A percentile compares a stretch with the other conserved stretches of the same genome.
These are phyloP conservation scores for Lysandra coridon DNA, from an alignment of 2,888 invertebrate genomes.

Conservation along the genomic window DNA sequence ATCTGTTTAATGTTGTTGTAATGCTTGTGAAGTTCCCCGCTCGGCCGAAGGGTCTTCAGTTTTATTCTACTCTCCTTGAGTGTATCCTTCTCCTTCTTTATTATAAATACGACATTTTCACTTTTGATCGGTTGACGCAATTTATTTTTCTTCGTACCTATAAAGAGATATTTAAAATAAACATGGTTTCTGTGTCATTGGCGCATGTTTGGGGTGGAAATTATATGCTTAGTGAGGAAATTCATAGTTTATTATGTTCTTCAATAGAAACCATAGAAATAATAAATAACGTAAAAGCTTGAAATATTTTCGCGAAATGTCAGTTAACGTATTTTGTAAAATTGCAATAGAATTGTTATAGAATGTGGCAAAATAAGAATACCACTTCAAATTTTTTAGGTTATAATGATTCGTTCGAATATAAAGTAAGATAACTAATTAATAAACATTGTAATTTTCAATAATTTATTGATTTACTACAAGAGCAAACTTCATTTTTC, in stretches of 20 bases:
- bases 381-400: neutral
- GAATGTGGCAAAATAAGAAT: neutral
- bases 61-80: conserved; percentile 36
- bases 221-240: neutral
- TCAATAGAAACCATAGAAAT: neutral
- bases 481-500: conserved; percentile 35
- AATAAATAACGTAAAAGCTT: neutral
- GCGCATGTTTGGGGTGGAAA: neutral
- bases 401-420: neutral
- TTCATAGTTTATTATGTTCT: neutral
- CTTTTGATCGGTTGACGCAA: conserved; percentile 33
- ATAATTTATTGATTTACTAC: conserved; percentile 34
- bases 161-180: conserved; percentile 39
- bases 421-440: neutral
- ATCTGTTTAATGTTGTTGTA: conserved; percentile 50
- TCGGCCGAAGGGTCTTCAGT: conserved; percentile 36
- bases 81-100: conserved; percentile 32
- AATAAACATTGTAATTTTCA: conserved; percentile 1
- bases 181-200: conserved; percentile 34
- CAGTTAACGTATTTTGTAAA: neutral
- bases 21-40: conserved; percentile 50
- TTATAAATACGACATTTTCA: conserved; percentile 30
- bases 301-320: neutral
- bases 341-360: neutral
- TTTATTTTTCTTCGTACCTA: conserved; percentile 34